Percentiles rank a stretch among this genome's conserved stretches.
phyloP scores from a whole-genome alignment of 2,888 invertebrate species.

The Meloe dianella region DNA sequence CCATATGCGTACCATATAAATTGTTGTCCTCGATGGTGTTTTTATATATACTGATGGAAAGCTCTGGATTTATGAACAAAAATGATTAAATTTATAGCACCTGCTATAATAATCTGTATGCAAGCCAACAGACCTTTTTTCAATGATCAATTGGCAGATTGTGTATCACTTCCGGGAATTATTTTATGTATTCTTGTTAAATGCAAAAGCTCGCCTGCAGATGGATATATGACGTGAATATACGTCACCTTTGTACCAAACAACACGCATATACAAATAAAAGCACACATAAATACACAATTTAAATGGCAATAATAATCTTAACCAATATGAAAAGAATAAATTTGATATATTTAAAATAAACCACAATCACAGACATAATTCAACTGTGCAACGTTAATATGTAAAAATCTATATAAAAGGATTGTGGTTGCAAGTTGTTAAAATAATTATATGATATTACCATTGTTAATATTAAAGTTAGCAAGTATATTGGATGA shows the following conservation, averaged over 20 bases:
- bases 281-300: constrained; percentile 12
- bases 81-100: constrained; percentile 28
- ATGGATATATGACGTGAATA: constrained; percentile 39
- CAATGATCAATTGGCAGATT: constrained; percentile 41
- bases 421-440: constrained; percentile 17
- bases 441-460: constrained; percentile 22
- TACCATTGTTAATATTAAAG: constrained; percentile 29
- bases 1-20: constrained; percentile 5
- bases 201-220: constrained; percentile 37
- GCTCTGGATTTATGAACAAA: constrained; percentile 25
- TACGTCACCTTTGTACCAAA: constrained; percentile 39
- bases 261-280: constrained; percentile 27
- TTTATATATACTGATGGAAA: background rate
- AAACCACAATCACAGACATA: background rate
- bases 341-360: background rate
- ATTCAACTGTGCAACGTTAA: background rate
- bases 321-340: background rate
- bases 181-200: constrained; percentile 39
- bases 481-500: constrained; percentile 19
- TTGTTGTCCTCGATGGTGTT: background rate
- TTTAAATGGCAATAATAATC: constrained; percentile 21
- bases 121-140: constrained; percentile 21
- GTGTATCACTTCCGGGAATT: constrained; percentile 41
- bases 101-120: constrained; percentile 27
- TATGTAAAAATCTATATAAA: background rate